These are phyloP conservation scores for Lepus europaeus DNA, from an alignment of 2,113 vertebrate species.

Conservation along the genomic window DNA sequence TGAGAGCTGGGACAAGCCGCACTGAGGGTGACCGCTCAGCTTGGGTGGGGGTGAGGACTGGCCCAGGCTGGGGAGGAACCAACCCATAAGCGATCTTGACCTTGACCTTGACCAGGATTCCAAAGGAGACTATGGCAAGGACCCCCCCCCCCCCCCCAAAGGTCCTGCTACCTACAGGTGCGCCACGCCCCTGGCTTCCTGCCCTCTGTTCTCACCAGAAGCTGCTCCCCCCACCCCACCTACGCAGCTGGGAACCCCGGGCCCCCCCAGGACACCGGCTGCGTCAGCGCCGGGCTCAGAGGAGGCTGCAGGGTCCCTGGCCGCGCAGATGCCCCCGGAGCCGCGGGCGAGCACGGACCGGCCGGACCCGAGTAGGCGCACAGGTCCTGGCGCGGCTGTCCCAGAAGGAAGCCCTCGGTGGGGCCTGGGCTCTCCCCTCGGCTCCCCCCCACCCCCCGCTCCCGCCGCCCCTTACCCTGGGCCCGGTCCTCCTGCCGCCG, in stretches of 20 bases:
- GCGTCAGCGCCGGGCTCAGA: not conserved
- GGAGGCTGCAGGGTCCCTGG: not conserved
- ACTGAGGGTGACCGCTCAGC: not conserved
- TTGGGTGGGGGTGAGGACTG: not conserved
- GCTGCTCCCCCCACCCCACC: not conserved
- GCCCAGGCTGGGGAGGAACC: not conserved
- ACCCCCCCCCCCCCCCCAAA: no score
- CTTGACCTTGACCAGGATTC: not conserved
- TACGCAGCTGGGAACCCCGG: not conserved
- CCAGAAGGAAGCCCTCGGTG: not conserved
- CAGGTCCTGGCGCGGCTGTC: not conserved
- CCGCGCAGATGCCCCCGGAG: no score
- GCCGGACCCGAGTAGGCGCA: no score
- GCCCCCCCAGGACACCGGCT: not conserved
- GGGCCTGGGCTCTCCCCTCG: not conserved
- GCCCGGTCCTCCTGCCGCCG: not conserved
- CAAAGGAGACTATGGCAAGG: fast-evolving
- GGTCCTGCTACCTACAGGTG: not conserved
- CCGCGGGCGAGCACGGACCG: not conserved
- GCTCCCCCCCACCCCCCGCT: not conserved
- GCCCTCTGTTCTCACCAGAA: not conserved
- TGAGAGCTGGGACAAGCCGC: not conserved
- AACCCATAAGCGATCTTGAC: not conserved
- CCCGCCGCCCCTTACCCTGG: not conserved
- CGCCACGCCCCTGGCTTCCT: not conserved